Conservation (phyloP, 2,113 vertebrate species). For the Phyllostomus hastatus region DNA sequence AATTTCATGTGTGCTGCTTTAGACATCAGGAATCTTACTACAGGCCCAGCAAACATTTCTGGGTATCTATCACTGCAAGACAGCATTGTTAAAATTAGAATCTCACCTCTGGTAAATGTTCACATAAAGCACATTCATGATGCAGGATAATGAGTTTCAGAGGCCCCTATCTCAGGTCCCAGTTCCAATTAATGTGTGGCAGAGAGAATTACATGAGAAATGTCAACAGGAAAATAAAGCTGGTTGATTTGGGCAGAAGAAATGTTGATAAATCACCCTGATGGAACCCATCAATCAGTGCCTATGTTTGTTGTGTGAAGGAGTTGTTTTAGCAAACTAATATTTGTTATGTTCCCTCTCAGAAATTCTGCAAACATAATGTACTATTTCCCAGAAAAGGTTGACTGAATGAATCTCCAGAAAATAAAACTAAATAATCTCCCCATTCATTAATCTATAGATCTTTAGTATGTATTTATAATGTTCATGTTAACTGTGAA, state of each 20-base stretch:
- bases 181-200: constrained; percentile 51
- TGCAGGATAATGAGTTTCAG: constrained; percentile 52
- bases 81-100: constrained; percentile 33
- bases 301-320: background rate
- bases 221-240: constrained; percentile 33
- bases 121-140: background rate
- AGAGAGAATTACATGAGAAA: constrained; percentile 29
- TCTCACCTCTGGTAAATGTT: constrained; percentile 27
- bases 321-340: constrained; percentile 7
- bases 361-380: background rate
- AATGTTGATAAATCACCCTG: constrained; percentile 29
- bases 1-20: background rate
- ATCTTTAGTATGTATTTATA: background rate
- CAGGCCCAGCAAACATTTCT: background rate
- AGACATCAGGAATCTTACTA: background rate
- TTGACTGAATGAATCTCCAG: background rate
- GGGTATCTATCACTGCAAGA: background rate
- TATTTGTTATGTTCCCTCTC: background rate
- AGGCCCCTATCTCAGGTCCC: constrained; percentile 25
- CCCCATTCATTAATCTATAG: background rate
- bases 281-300: background rate
- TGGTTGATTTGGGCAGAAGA: background rate
- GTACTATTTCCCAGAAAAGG: background rate
- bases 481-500: background rate
- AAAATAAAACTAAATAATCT: constrained; percentile 9